Evolutionary conservation across 2,888 invertebrate genomes (phyloP), one percentile per base, ranked within the genome.

Genomic region (Cloeon dipterum): DNA sequence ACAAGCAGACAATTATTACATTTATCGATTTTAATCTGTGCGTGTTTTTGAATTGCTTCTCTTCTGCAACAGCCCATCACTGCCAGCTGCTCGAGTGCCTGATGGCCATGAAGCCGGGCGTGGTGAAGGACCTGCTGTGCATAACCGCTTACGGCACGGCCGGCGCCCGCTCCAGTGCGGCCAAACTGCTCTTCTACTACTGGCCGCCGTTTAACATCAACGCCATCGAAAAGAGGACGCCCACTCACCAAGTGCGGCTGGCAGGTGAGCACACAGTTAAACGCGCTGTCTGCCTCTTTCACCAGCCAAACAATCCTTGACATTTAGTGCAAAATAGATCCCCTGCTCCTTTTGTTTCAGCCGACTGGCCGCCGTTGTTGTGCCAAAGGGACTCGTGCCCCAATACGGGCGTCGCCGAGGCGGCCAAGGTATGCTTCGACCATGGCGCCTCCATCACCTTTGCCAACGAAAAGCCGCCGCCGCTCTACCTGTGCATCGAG

Each of bases 151-250:
- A 94, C 57, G 98, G 98, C 32, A 93, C 96, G 1, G 76, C 85
- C 43, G 77, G 81, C 36, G 85, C 94, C 1, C 62, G 93, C 36
- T 74, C 86, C n/a, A 88, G 91, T 1, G 96, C 96, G 2, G 91
- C 91, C 37, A 91, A 94, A 59, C 65, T 98, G 26, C 68, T 98
- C 35, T 96, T 98, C 61, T 91, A 94, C 62, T 98, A 98, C 57
- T 98, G 96, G 94, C 98, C 98, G 4, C 83, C 93, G 3, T 81
- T 96, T 50, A 91, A 94, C 58, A 82, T 91, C 18, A 82, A 83
- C 51, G 29, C 29, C n/a, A 29, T 29, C 14, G 29, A 29, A n/a
- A 29, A 29, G 29, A 5, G 29, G 8, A 29, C 29, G 5, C 29
- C 29, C 5, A 29, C 29, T 7, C 29, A 86, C 39, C 72, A 86